Evolutionary conservation across 2,797 vertebrate species (phyloP), one percentile per base, ranked within the genome.

Genomic region (Vespertilio murinus): DNA sequence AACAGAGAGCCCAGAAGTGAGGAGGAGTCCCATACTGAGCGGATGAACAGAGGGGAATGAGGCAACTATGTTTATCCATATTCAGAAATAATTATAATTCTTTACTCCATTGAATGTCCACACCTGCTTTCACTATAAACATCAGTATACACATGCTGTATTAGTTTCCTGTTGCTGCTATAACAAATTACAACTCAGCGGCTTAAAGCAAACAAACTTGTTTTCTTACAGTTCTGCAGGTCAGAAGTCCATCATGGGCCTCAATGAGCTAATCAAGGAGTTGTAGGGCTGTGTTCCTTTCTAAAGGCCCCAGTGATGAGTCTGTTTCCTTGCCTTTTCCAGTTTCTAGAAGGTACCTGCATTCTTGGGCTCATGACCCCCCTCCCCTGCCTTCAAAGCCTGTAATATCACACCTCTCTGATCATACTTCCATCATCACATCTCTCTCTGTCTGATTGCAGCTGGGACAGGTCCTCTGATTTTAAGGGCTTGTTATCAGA

Each of bases 61-160:
- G 33, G 52, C 40, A 86, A 70, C 54, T 49, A 86, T 18, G 30
- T 70, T 65, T 25, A 65, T 3, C 30, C 11, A 71, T 69, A 71
- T 94, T 67, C 88, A 82, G 40, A 86, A 96, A 78, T 70, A 75
- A 71, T 83, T 49, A 86, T 40, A 94, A 33, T 74, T 89, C 69
- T 94, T 79, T 33, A 80, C 22, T 61, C 88, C 33, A 45, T 54
- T 67, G 82, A 74, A 77, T 74, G 18, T 45, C 49, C n/a, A 42
- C 35, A 49, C 8, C 49, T 73, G 22, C 52, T 89, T 54, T 89
- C 81, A 74, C 47, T 47, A 81, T 13, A 54, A 35, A 28, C 45
- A 65, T 42, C 33, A 35, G 12, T 65, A 65, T 61, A 47, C 7
- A 42, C 25, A 59, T 33, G 12, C 28, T 90, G 14, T 47, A 67